A percentile compares a stretch with the other conserved stretches of the same genome.
Evolutionary conservation across 2,113 vertebrate species (phyloP).

Genomic region (Girardinichthys multiradiatus): DNA sequence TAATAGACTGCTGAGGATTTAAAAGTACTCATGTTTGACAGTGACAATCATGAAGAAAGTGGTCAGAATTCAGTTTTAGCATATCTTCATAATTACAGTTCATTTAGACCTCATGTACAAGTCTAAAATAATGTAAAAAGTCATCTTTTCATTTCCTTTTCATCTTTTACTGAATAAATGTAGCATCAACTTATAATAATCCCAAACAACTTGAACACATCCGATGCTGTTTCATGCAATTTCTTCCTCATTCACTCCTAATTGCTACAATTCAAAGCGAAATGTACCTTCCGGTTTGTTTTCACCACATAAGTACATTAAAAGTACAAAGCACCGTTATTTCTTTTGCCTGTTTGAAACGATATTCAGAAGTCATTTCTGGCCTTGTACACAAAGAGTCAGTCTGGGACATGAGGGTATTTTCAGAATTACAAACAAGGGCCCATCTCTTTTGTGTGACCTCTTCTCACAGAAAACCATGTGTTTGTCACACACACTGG

Average conservation of each 20-base stretch:
- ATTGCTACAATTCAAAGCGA: too few relatives aligned
- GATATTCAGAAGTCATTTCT: conserved; percentile 17
- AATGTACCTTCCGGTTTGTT: too few relatives aligned
- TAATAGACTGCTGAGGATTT: too few relatives aligned
- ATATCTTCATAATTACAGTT: too few relatives aligned
- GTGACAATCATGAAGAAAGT: too few relatives aligned
- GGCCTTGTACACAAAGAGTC: conserved; percentile 33
- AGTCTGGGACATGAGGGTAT: conserved; percentile 38
- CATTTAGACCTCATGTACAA: neutral
- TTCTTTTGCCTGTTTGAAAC: conserved; percentile 15
- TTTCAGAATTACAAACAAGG: conserved; percentile 60
- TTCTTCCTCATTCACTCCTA: too few relatives aligned
- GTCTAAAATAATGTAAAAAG: neutral
- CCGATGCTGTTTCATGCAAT: neutral
- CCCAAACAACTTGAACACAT: neutral
- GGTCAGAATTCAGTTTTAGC: too few relatives aligned
- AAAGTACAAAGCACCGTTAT: neutral
- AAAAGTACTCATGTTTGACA: too few relatives aligned
- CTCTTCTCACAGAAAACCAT: conserved; percentile 66
- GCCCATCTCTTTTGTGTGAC: conserved; percentile 61
- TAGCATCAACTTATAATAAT: neutral
- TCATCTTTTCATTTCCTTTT: neutral
- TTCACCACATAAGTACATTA: neutral
- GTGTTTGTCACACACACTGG: conserved; percentile 69
- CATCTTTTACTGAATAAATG: neutral